phyloP scores from a whole-genome alignment of 92 coral and sea anemone species.

The Nematostella vectensis region DNA sequence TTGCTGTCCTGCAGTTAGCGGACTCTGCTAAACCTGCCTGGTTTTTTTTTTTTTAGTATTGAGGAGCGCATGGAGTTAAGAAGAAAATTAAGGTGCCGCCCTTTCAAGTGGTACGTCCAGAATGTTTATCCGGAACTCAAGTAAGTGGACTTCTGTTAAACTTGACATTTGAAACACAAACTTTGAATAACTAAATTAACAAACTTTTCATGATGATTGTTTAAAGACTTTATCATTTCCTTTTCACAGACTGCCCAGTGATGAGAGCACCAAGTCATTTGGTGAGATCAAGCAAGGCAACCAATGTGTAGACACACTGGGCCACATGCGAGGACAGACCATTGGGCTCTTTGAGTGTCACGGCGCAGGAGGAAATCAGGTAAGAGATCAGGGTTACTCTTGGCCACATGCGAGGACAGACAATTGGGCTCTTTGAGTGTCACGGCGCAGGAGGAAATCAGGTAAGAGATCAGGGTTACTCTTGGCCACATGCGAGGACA shows the following conservation, averaged over 20 bases:
- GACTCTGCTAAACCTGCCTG: too few species aligned
- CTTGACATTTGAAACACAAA: not conserved
- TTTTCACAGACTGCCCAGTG: conserved; percentile 89
- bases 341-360: conserved; percentile 90
- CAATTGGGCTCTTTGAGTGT: too few species aligned
- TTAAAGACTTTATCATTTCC: too few species aligned
- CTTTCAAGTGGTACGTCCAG: conserved; percentile 90
- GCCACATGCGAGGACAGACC: conserved; percentile 60
- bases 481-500: too few species aligned
- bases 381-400: conserved; percentile 16
- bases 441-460: too few species aligned
- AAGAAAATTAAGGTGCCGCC: conserved; percentile 71
- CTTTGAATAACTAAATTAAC: too few species aligned
- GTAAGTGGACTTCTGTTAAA: conserved; percentile 41
- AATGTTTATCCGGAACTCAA: conserved; percentile 95
- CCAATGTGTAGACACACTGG: conserved; percentile 81
- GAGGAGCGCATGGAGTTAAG: conserved; percentile 66
- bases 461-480: too few species aligned
- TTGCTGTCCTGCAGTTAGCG: too few species aligned
- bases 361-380: conserved; percentile 99
- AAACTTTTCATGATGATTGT: too few species aligned
- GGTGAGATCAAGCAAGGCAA: conserved; percentile 94
- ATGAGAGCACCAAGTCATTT: conserved; percentile 74
- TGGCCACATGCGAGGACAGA: too few species aligned
- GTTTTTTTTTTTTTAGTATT: conserved; percentile 38